These are phyloP conservation scores for Megalonaias nervosa DNA, from an alignment of 1,140 invertebrate species.

Conservation along the genomic window DNA sequence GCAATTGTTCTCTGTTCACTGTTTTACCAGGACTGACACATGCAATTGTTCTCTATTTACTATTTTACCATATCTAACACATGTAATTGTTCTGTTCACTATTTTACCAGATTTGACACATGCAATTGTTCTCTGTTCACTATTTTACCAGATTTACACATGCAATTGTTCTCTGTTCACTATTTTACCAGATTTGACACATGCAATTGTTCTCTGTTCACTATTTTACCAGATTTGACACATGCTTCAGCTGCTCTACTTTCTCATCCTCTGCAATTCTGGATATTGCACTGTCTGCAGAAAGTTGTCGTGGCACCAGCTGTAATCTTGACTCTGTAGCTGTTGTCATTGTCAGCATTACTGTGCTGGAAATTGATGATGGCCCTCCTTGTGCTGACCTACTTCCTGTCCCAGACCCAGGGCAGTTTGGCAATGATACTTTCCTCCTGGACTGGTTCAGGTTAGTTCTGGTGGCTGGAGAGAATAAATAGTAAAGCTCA, in stretches of 20 bases:
- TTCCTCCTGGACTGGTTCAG: conserved; percentile 3
- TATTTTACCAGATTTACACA: conserved; percentile 49
- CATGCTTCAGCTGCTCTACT: conserved; percentile 56
- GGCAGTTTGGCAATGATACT: too few relatives aligned
- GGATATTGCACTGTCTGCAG: conserved; percentile 40
- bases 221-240: conserved; percentile 46
- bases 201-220: not conserved
- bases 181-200: too few relatives aligned
- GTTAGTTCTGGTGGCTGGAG: conserved; percentile 10
- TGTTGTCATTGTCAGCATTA: conserved; percentile 49
- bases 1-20: too few relatives aligned
- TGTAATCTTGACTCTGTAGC: conserved; percentile 19
- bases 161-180: too few relatives aligned
- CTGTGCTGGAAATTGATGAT: conserved; percentile 29
- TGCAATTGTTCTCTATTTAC: not conserved
- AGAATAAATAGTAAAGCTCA: too few relatives aligned
- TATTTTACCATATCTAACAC: conserved; percentile 38
- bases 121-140: not conserved
- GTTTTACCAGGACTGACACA: conserved; percentile 10
- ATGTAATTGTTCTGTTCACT: too few relatives aligned
- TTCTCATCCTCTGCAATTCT: conserved; percentile 45
- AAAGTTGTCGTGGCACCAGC: conserved; percentile 37
- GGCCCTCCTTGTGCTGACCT: conserved; percentile 26
- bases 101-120: conserved; percentile 29
- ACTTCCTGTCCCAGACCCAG: conserved; percentile 2